These are phyloP conservation scores for Microtus californicus DNA, from an alignment of 2,797 vertebrate species.

Conservation along the genomic window DNA sequence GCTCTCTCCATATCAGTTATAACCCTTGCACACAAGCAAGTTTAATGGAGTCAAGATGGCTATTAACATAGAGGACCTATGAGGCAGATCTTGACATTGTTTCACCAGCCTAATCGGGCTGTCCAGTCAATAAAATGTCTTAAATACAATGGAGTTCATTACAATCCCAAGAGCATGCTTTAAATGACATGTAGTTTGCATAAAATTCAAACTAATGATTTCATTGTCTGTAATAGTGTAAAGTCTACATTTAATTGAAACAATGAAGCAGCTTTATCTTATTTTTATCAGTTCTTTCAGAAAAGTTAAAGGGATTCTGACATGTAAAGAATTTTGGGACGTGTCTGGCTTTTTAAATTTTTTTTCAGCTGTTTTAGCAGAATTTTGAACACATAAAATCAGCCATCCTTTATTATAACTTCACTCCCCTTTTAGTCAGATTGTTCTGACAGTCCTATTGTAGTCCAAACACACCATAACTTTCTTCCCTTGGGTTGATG, in stretches of 20 bases:
- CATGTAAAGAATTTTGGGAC: background rate
- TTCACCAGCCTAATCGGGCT: constrained; percentile 76
- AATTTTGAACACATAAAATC: background rate
- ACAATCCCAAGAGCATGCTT: constrained; percentile 69
- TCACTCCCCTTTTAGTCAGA: background rate
- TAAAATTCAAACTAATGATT: constrained; percentile 77
- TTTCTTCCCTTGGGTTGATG: background rate
- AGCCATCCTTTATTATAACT: background rate
- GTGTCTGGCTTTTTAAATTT: background rate
- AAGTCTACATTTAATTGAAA: constrained; percentile 51
- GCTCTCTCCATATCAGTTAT: background rate
- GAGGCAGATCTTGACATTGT: constrained; percentile 73
- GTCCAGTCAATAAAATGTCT: constrained; percentile 75
- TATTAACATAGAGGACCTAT: constrained; percentile 70
- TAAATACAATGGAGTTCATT: constrained; percentile 74
- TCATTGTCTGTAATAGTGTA: background rate
- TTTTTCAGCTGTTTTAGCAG: no score
- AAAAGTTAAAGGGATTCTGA: background rate
- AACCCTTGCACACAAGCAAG: constrained; percentile 48
- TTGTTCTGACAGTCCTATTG: background rate
- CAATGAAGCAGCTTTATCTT: background rate
- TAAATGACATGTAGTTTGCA: constrained; percentile 67
- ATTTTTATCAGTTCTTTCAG: constrained; percentile 47
- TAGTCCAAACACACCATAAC: background rate
- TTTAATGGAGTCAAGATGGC: constrained; percentile 53